Evolutionary conservation across 2,888 invertebrate genomes (phyloP), one percentile per base, ranked within the genome.

Genomic region (Pristionchus arcanus): DNA sequence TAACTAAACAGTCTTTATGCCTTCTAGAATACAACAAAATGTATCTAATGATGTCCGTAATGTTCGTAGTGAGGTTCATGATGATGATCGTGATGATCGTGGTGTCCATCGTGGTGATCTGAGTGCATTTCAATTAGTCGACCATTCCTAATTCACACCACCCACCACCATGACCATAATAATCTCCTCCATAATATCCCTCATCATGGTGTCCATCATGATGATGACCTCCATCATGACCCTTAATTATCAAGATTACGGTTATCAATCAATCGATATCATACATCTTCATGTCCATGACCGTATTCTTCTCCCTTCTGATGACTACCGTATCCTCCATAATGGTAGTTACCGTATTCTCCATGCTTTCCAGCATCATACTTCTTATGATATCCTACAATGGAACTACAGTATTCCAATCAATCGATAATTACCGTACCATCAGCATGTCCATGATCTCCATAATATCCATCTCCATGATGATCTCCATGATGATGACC

Each of bases 381-480:
- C 71, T 71, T 71, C 71, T 71, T 71, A 34, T 34, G 71, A 34
- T 71, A 71, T 71, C 71, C 71, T 71, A 34, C 31, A 71, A 71
- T 71, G 13, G 11, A 34, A 7, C 34, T 71, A 71, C 71, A 2
- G 71, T 34, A 71, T 42, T 71, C 71, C 34, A 31, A 71, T 71
- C 34, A 71, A 71, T 71, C 71, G 37, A 71, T 71, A 71, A 25
- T 34, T 71, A 77, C 77, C 77, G 77, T 77, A 77, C 77, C 77
- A 77, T 77, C 77, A 77, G 77, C 77, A 77, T 77, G 77, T 42
- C 77, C 77, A 42, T 77, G 77, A 77, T 77, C 77, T 77, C 77
- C 77, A 77, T 77, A 77, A 19, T 77, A 77, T 77, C 77, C 77
- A 77, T 77, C 77, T 77, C 77, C 77, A 77, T 77, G 77, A 42